Base-by-base conservation (phyloP, 2,888 invertebrate genomes). In the Drosophila barbarae region DNA sequence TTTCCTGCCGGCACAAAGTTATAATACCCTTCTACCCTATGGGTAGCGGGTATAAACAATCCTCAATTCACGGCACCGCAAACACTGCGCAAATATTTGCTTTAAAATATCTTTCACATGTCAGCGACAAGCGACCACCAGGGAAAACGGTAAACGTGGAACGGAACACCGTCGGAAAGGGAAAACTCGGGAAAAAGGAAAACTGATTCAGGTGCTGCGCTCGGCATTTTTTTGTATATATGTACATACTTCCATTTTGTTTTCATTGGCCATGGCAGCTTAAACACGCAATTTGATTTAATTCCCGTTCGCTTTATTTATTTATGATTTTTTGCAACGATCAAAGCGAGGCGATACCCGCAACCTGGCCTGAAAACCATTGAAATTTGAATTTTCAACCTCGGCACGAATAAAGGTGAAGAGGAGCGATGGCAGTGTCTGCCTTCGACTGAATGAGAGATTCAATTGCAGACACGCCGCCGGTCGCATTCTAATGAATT, bases 281-380 rank as follows among this genome's bases (percentile, higher is more conserved):
- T 72, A 71, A 55, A 57, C 72, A 56, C 68, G 53, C 57, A 57
- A 54, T 72, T 76, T 76, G 61, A 82, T 76, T 82, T 76, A 70
- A 82, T 82, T 84, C 74, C 58, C 32, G 36, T 44, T 46, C 44
- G 65, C 49, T 51, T 71, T 64, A 69, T 78, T 78, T 72, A 81
- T 84, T 72, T 66, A 61, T 59, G 50, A 56, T 59, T 77, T 57
- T 59, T 42, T 15, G 57, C 46, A 35, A 44, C 65, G 60, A 69
- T 69, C 76, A 81, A 81, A 72, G 52, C 34, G 35, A 34, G 46
- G 30, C 26, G 36, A 21, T 44, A 36, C 49, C 50, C 52, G 26
- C 23, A 56, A 63, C 50, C 46, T 21, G 30, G 56, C 55, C 59
- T 36, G 21, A 36, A 44, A 36, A 32, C 64, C 67, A 71, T 67